Conservation (phyloP, 2,113 vertebrate genomes). For the Coryphaenoides rupestris region DNA sequence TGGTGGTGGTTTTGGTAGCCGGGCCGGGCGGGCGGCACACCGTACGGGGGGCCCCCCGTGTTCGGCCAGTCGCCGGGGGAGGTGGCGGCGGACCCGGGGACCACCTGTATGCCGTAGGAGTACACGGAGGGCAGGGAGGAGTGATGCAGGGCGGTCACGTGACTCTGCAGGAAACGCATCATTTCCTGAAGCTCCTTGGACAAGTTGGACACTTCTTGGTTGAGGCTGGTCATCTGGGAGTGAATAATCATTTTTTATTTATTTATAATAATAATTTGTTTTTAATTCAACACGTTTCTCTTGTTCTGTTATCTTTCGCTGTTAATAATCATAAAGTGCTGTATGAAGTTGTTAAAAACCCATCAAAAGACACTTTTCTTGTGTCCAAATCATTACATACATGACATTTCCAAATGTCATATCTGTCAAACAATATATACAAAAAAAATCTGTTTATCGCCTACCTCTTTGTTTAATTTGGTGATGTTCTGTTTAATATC, state of each 20-base stretch:
- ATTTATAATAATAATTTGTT: too few relatives aligned
- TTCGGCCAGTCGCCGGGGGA: slow-evolving; percentile 50
- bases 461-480: slow-evolving; percentile 86
- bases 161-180: slow-evolving; percentile 79
- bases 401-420: background rate
- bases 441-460: background rate
- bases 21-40: slow-evolving; percentile 36
- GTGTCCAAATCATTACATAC: background rate
- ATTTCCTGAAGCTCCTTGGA: slow-evolving; percentile 82
- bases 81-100: slow-evolving; percentile 44
- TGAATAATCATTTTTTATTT: slow-evolving; percentile 8
- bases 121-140: slow-evolving; percentile 40
- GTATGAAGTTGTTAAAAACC: too few relatives aligned
- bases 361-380: too few relatives aligned
- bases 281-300: too few relatives aligned
- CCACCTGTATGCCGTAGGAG: slow-evolving; percentile 47
- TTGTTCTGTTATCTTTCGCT: too few relatives aligned
- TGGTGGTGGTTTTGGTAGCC: slow-evolving; percentile 50
- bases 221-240: slow-evolving; percentile 82
- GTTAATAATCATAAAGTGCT: background rate
- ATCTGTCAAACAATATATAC: background rate
- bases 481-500: slow-evolving; percentile 83
- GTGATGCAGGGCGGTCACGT: slow-evolving; percentile 58
- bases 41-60: slow-evolving; percentile 47
- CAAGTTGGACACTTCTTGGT: slow-evolving; percentile 85